Base-by-base conservation (phyloP, 2,113 vertebrate genomes). In the Brevimyrus niger region DNA sequence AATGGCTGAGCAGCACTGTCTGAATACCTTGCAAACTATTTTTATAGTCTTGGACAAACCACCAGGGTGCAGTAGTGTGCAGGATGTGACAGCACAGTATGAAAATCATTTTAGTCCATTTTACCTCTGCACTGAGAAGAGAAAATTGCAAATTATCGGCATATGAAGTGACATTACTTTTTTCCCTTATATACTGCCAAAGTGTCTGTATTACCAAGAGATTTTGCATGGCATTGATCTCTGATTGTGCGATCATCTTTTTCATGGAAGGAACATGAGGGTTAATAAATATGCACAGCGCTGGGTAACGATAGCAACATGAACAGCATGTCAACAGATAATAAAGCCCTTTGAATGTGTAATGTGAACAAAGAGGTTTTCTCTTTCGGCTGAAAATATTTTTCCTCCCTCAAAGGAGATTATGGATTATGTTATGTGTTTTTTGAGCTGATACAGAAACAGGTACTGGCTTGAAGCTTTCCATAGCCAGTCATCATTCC, bases 311-410 rank as follows among this genome's bases (percentile, higher is more conserved):
- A 80, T 80, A 7, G 73, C 73, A 80, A 80, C 73, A 80, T 42
- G 73, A 38, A 42, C 73, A 80, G 73, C 73, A 80, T 80, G 31
- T 80, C 73, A 80, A 80, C 35, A 80, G 73, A 80, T 80, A 80
- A 42, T 80, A 80, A 80, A 80, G 6, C 15, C 13, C 73, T 80
- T 80, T 42, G 35, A 80, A 80, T 80, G 35, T 42, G 13, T 80
- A 80, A 80, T 80, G 73, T 19, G 73, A 42, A 42, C 73, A 80
- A 42, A 80, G 73, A 13, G 17, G 15, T 80, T 80, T 80, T 80
- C 35, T 80, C 15, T 80, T 17, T 19, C 3, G 5, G 15, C 5
- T 42, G 31, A 80, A 42, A 38, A 80, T 15, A 42, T 42, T 15
- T 9, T 17, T 19, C 35, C 73, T 38, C 73, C 35, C 15, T 19